Evolutionary conservation across 2,113 vertebrate genomes (phyloP).

Genomic region (Mola mola): DNA sequence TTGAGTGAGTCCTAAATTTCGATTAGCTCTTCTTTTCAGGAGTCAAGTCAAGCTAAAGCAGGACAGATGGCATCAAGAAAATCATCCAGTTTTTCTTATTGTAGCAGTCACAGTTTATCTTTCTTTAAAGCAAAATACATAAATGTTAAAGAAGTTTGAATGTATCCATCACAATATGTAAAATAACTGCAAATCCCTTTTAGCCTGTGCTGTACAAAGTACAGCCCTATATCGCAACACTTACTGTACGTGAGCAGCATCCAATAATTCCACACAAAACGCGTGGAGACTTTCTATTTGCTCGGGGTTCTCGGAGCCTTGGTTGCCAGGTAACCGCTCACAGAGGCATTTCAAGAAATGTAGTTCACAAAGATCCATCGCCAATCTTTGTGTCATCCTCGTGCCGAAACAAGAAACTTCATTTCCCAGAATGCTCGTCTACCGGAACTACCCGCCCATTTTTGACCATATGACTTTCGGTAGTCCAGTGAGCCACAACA

Average conservation of each 20-base stretch:
- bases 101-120: too few species aligned
- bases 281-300: conserved; percentile 78
- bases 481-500: background rate
- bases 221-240: too few species aligned
- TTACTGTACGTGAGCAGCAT: conserved; percentile 2
- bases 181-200: too few species aligned
- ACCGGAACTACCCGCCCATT: conserved; percentile 11
- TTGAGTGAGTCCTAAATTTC: too few species aligned
- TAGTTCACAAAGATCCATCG: conserved; percentile 32
- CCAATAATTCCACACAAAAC: background rate
- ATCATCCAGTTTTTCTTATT: too few species aligned
- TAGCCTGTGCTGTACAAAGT: background rate
- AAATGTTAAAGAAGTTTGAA: too few species aligned
- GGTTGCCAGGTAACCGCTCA: conserved; percentile 57
- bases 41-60: too few species aligned
- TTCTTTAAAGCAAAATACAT: too few species aligned
- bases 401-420: conserved; percentile 23
- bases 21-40: too few species aligned
- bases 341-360: conserved; percentile 35
- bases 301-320: conserved; percentile 19
- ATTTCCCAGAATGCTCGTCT: conserved; percentile 54
- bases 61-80: too few species aligned
- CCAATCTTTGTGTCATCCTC: accelerated
- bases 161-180: too few species aligned
- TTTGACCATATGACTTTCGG: conserved; percentile 60